Conservation (phyloP, 2,113 vertebrate genomes). For the Psilopsiagon aymara region DNA sequence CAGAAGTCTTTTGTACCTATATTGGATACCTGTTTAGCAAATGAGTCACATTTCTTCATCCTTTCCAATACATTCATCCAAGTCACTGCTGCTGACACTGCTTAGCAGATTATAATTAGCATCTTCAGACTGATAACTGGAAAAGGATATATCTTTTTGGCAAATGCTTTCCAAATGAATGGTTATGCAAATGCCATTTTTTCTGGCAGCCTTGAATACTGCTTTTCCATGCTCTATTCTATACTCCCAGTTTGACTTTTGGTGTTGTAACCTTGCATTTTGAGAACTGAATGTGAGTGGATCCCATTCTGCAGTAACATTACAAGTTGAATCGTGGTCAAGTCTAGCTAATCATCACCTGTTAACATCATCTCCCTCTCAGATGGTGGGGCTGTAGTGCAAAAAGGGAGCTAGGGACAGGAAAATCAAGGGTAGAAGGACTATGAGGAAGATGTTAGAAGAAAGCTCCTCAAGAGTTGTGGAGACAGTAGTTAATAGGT, state of each 20-base stretch:
- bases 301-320: not conserved
- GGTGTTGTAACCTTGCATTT: not conserved
- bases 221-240: not conserved
- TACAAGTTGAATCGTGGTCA: not conserved
- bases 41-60: not conserved
- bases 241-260: not conserved
- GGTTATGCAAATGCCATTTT: not conserved
- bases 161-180: not conserved
- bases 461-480: not conserved
- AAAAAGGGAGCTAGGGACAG: not conserved
- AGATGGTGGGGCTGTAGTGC: not conserved
- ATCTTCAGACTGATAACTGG: not conserved
- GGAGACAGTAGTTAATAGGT: not conserved
- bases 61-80: not conserved
- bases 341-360: not conserved
- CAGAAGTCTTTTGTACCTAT: not conserved
- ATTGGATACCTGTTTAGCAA: not conserved
- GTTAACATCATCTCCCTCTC: not conserved
- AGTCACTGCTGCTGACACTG: not conserved
- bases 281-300: not conserved
- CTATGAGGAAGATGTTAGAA: not conserved
- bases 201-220: not conserved
- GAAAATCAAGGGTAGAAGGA: not conserved
- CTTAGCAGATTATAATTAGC: not conserved
- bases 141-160: not conserved